Conservation (phyloP, 2,113 vertebrate species). For the Mobula hypostoma region DNA sequence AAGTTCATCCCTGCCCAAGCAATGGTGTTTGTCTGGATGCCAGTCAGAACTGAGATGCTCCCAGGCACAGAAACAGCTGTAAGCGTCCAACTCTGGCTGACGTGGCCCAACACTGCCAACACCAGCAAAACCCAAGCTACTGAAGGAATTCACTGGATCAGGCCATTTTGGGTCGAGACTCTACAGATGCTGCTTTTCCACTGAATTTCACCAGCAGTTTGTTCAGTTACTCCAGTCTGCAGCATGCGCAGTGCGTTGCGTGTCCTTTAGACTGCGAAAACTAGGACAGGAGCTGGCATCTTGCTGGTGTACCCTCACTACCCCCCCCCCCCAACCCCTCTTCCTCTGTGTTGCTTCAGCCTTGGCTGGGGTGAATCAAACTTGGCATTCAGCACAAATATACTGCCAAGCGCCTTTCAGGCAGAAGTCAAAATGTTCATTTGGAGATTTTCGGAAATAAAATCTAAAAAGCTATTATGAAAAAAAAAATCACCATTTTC, state of each 20-base stretch:
- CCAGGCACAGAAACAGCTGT: background rate
- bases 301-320: background rate
- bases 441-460: background rate
- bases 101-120: background rate
- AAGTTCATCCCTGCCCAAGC: background rate
- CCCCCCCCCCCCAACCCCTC: too few relatives aligned
- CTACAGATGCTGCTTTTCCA: too few relatives aligned
- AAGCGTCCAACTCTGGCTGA: background rate
- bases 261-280: too few relatives aligned
- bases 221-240: too few relatives aligned
- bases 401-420: background rate
- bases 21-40: background rate
- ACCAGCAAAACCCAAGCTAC: too few relatives aligned
- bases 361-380: background rate
- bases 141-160: too few relatives aligned
- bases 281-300: background rate
- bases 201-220: too few relatives aligned
- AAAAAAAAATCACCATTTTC: background rate
- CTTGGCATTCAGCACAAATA: background rate
- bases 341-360: background rate
- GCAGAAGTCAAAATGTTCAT: background rate
- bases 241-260: too few relatives aligned
- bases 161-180: too few relatives aligned
- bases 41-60: background rate
- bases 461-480: background rate